Evolutionary conservation across 2,113 vertebrate species (phyloP), one percentile per base, ranked within the genome.

Genomic region (Bagarius yarrelli): DNA sequence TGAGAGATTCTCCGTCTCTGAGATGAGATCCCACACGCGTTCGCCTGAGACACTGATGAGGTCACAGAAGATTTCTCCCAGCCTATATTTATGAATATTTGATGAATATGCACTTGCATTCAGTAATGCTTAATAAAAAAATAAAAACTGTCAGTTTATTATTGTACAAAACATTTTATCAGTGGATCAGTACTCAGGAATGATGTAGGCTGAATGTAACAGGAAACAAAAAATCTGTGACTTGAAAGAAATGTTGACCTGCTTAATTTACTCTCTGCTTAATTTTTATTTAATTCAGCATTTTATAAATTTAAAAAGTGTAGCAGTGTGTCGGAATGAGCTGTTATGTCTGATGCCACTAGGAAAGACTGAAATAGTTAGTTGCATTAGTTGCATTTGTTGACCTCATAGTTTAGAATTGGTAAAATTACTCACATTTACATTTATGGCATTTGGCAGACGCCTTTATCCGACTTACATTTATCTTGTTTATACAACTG

Each of bases 211-310:
- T 50, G 69, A 15, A 71, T 50, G 44, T 27, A 71, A 71, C 44
- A 47, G 44, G n/a, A 9, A 11, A 27, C 40, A 71, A 27, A 71
- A 50, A 64, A 32, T 16, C 30, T 16, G 8, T 64, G 21, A 14
- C 40, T 34, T 40, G 40, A 67, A 67, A 67, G 34, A 40, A 23
- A 64, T 4, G 25, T 44, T 71, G 69, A 71, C 40, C 1, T 1
- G 18, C 25, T 52, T 69, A 19, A 69, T 40, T 36, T 69, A 34
- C 64, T 67, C 34, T n/a, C n/a, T n/a, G n/a, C n/a, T n/a, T n/a
- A n/a, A 67, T n/a, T 67, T 67, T 52, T 27, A 70, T 70, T 70
- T 47, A 8, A 71, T 71, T 50, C 23, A 25, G 4, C 47, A 71
- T 71, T 71, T 71, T 25, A 71, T 71, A 4, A 21, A 66, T 27